Base-by-base conservation (phyloP, 1,140 invertebrate species). In the Formica exsecta region DNA sequence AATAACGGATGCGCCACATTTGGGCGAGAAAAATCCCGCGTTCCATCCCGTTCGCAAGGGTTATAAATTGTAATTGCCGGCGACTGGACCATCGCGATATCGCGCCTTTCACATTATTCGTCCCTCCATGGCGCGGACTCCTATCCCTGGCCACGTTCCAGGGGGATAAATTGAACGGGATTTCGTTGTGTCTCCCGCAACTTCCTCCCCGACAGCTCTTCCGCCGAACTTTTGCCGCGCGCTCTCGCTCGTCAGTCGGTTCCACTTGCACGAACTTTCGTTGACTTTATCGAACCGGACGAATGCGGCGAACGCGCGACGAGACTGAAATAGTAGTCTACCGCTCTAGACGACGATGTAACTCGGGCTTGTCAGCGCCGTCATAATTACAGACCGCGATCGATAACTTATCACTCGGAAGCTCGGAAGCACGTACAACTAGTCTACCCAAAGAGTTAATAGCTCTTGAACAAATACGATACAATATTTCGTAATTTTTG, bases 111-210 rank as follows among this genome's bases (percentile, higher is more conserved):
- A 74, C 64, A 84, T 90, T 89, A 89, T 87, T 77, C 75, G 71
- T 68, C 29, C 57, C 54, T 51, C 13, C 57, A 4, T 51, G 38
- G 51, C 29, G 32, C 54, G 65, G 59, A 51, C n/a, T 57, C 62
- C 48, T 29, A 57, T 54, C 77, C 29, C 86, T 90, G 80, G 89
- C 89, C 19, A 25, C 36, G 81, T 85, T 91, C 90, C 90, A 91
- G 38, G 38, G 36, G 44, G 87, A 90, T 87, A 90, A 90, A 90
- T 90, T 87, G 88, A 51, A 88, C 76, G 86, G 77, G 88, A 90
- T 87, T 79, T 90, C 74, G 68, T 90, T 88, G 70, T 51, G 13
- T 91, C 74, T 75, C 79, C 73, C 64, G 62, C 87, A 80, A 51
- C 48, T 51, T 51, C 48, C 48, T 65, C 75, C 76, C 66, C 79